These are phyloP conservation scores for Neoseiulus cucumeris DNA, from an alignment of 1,140 invertebrate genomes.

Conservation along the genomic window DNA sequence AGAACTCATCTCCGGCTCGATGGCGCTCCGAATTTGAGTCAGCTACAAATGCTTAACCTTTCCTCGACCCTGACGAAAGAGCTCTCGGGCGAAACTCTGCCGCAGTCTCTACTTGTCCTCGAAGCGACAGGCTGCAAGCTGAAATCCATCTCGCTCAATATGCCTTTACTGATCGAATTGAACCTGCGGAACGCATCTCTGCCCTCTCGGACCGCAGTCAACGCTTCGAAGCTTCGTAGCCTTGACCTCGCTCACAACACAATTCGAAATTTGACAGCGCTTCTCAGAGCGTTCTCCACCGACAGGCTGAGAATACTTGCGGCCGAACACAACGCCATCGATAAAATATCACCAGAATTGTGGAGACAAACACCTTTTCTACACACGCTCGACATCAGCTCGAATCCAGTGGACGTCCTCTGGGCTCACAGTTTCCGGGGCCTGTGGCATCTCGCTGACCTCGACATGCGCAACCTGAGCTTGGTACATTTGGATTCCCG, in stretches of 20 bases:
- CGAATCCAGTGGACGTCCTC: not conserved
- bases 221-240: not conserved
- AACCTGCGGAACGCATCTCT: not conserved
- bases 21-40: no score
- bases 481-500: not conserved
- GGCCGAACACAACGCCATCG: not conserved
- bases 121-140: not conserved
- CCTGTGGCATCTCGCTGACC: not conserved
- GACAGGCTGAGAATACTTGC: not conserved
- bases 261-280: not conserved
- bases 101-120: not conserved
- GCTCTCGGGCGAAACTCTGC: not conserved
- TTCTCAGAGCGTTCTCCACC: not conserved
- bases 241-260: not conserved
- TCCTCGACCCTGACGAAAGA: not conserved
- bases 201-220: not conserved
- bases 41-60: not conserved
- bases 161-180: not conserved
- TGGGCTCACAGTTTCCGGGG: not conserved
- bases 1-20: not conserved
- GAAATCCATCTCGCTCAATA: not conserved
- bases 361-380: not conserved
- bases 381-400: not conserved
- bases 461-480: conserved; percentile 1
- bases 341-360: not conserved